Evolutionary conservation across 1,140 invertebrate genomes (phyloP), one percentile per base, ranked within the genome.

Genomic region (Delia radicum): DNA sequence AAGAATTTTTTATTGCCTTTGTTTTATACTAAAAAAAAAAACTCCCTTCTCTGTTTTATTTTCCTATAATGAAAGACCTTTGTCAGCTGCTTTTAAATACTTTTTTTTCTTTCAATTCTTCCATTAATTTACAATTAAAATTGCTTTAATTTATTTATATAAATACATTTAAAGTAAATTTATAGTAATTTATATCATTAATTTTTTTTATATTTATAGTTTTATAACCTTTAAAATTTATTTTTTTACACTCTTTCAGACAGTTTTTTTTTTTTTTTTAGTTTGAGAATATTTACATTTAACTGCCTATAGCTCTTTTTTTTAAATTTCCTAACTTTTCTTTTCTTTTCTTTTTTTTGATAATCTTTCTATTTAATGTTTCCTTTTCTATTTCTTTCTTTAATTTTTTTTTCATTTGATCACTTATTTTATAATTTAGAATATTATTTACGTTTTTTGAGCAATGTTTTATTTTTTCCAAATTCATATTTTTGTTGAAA

Each of bases 71-170:
- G n/a, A n/a, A n/a, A n/a, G n/a, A n/a, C n/a, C n/a, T n/a, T n/a
- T n/a, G n/a, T n/a, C 8, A 12, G 37, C 15, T 42, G 37, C 37
- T 13, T 42, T 42, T 3, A 2, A 12, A 42, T 42, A 42, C 2
- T 42, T 42, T 42, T 42, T 13, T 12, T 42, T 42, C 10, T 42
- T 13, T 69, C 65, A 69, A 69, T 69, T 69, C 65, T 69, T 69
- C 65, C 65, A 69, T 69, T 69, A 69, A 69, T 69, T 69, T 69
- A 69, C 65, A 69, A 69, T 69, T 69, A 69, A 69, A 69, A 69
- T 69, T 69, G 65, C 65, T 69, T 69, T 7, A 21, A 29, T 2
- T 31, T 10, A n/a, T n/a, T n/a, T n/a, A n/a, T n/a, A n/a, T n/a
- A n/a, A n/a, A n/a, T n/a, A n/a, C n/a, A n/a, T n/a, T n/a, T n/a